Evolutionary conservation across 2,113 vertebrate species (phyloP).

Genomic region (Semicossyphus pulcher): DNA sequence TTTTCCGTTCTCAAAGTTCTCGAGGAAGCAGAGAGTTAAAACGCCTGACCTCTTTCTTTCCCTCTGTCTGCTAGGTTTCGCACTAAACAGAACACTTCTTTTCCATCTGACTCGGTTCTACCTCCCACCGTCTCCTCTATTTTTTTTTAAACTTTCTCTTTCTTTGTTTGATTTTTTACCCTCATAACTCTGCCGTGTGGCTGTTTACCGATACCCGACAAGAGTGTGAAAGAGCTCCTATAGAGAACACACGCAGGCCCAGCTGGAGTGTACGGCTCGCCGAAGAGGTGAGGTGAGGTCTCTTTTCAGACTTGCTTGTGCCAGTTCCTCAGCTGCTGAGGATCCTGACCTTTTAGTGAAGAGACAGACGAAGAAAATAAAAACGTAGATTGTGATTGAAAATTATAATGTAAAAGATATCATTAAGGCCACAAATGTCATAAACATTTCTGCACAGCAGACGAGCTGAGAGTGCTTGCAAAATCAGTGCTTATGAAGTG

Average conservation of each 20-base stretch:
- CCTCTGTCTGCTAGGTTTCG: constrained; percentile 38
- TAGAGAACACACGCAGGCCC: background rate
- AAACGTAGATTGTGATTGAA: background rate
- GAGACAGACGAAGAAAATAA: background rate
- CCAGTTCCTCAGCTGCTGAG: constrained; percentile 4
- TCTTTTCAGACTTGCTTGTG: constrained; percentile 19
- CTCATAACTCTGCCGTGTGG: background rate
- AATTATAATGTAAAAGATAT: background rate
- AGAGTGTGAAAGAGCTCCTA: constrained; percentile 6
- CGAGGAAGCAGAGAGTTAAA: constrained; percentile 23
- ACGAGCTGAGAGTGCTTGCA: background rate
- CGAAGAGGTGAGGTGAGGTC: constrained; percentile 40
- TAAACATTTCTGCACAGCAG: background rate
- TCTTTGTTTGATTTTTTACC: background rate
- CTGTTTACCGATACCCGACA: background rate
- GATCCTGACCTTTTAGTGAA: background rate
- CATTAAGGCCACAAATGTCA: background rate
- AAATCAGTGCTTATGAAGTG: constrained; percentile 35
- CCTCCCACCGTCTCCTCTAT: background rate
- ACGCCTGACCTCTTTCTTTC: constrained; percentile 28
- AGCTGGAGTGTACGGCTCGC: constrained; percentile 33
- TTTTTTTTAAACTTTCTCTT: background rate
- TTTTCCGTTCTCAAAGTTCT: constrained; percentile 15
- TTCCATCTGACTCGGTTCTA: constrained; percentile 25
- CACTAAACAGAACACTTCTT: constrained; percentile 33